Evolutionary conservation across 1,140 invertebrate genomes (phyloP), one percentile per base, ranked within the genome.

Genomic region (Tetraneura akinire): DNA sequence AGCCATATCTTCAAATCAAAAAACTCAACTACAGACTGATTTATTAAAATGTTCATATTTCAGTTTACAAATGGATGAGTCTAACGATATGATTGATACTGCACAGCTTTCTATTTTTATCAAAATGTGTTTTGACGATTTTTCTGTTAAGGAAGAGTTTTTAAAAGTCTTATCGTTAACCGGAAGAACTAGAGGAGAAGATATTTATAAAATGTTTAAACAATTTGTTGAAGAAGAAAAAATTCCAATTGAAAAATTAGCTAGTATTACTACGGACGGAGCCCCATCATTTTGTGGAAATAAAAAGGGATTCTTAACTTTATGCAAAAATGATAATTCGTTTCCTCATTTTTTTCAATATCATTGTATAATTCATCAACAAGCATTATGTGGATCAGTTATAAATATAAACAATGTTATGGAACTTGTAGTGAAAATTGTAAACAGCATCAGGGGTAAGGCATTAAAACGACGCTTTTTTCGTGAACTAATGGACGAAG

Each of bases 191-290:
- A 53, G 51, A 53, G 51, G 51, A 53, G 51, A 53, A 53, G 16
- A 53, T 53, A 53, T 53, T 64, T 64, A 37, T 64, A 64, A 64
- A 64, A 64, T 29, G 16, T 64, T 64, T 64, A 64, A 64, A 37
- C 29, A 64, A 64, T 64, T 64, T 64, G 29, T 64, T 64, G 60
- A 64, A 64, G 60, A 64, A 62, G 60, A 62, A 64, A 16, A 37
- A 64, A 64, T 64, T 64, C 29, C 29, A 64, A 64, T 64, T 64
- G 29, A 37, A 64, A 37, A 64, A 64, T 64, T 37, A 62, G 57
- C 14, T 62, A 64, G 60, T 64, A 37, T 64, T 37, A 64, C 60
- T 32, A 62, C 29, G 3, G 60, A 37, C 16, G 29, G 29, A 64
- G 29, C 29, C 53, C n/a, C 10, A 53, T 14, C 16, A 53, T 53